phyloP scores from a whole-genome alignment of 1,140 invertebrate species.

The Plutomurus gul region DNA sequence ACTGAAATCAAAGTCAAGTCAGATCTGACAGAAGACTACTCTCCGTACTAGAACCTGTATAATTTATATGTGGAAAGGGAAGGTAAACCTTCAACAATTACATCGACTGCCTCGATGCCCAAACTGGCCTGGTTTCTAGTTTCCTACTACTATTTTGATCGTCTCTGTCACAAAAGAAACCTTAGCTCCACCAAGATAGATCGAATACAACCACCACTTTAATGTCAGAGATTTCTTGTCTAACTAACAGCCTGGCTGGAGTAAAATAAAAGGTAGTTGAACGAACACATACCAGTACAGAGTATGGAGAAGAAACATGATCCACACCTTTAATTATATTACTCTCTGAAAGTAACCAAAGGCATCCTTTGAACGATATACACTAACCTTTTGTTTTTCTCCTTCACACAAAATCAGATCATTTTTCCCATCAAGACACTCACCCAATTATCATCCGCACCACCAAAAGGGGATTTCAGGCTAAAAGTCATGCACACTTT shows the following conservation, averaged over 20 bases:
- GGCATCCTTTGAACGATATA: no score
- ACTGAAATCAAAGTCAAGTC: background rate
- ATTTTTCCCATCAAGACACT: background rate
- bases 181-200: background rate
- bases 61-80: background rate
- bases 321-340: constrained; percentile 18
- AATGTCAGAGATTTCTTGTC: background rate
- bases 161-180: constrained; percentile 9
- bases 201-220: background rate
- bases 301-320: background rate
- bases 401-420: background rate
- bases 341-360: background rate
- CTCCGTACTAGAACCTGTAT: background rate
- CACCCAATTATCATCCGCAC: no score
- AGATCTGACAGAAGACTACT: background rate
- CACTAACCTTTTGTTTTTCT: no score
- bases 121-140: constrained; percentile 19
- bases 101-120: background rate
- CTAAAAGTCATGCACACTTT: no score
- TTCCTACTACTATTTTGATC: background rate
- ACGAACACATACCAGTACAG: no score
- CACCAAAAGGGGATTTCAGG: no score
- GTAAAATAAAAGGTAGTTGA: no score
- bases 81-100: background rate
- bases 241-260: no score